These are phyloP conservation scores for Lepus timidus DNA, from an alignment of 2,113 vertebrate species.

Conservation along the genomic window DNA sequence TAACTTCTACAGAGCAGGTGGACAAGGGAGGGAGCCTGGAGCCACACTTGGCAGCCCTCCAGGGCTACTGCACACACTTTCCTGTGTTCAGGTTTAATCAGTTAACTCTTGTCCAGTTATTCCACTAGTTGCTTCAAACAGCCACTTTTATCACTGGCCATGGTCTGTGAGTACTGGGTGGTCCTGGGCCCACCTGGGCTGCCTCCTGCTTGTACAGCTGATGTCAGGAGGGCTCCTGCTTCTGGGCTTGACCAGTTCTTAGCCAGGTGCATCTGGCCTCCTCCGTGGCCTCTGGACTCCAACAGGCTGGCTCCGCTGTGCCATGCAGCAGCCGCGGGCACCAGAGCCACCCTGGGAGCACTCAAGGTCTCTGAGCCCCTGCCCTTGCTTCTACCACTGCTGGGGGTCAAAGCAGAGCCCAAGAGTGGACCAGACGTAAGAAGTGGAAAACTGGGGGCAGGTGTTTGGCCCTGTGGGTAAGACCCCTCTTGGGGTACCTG, in stretches of 20 bases:
- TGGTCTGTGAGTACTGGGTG: accelerated
- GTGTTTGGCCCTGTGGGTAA: too few relatives aligned
- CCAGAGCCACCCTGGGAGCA: accelerated
- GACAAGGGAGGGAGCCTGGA: not conserved
- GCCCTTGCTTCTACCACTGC: not conserved
- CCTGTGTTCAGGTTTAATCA: not conserved
- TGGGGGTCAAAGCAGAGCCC: not conserved
- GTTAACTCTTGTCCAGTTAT: not conserved
- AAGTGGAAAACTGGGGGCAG: not conserved
- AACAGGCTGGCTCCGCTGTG: too few relatives aligned
- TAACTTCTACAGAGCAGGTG: not conserved
- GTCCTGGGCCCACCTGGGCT: not conserved
- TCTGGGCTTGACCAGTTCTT: not conserved
- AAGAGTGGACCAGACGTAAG: not conserved
- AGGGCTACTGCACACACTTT: not conserved
- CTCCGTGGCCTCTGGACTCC: not conserved
- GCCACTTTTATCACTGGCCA: not conserved
- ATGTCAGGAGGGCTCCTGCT: not conserved
- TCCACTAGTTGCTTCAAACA: not conserved
- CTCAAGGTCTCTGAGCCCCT: too few relatives aligned
- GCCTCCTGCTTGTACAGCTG: not conserved
- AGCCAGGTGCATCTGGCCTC: not conserved
- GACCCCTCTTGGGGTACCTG: not conserved
- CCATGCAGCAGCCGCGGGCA: not conserved
- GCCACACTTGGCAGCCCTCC: not conserved